Conservation (phyloP, 2,888 invertebrate genomes). For the Sinelater perroti region DNA sequence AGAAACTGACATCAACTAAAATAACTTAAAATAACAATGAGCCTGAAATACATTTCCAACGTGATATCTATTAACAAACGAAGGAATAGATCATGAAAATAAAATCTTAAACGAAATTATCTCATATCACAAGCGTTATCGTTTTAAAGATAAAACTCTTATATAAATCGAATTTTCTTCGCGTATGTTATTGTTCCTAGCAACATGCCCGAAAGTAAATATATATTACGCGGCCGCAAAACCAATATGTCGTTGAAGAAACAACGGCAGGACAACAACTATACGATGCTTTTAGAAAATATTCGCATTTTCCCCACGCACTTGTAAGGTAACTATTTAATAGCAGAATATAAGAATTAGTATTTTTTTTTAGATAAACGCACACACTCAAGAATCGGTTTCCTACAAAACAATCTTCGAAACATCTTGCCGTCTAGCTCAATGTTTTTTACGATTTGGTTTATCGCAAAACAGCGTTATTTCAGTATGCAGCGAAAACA, state of each 20-base stretch:
- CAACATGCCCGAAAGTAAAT: background rate
- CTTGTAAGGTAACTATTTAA: too few species aligned
- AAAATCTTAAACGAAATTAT: too few species aligned
- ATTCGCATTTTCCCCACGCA: slow-evolving; percentile 7
- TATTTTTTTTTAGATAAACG: slow-evolving; percentile 43
- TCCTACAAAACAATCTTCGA: slow-evolving; percentile 42
- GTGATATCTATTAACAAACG: too few species aligned
- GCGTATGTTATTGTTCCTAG: too few species aligned
- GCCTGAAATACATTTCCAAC: too few species aligned
- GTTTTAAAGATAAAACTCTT: too few species aligned
- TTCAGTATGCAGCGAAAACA: slow-evolving; percentile 47
- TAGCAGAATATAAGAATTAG: too few species aligned
- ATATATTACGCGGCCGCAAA: slow-evolving; percentile 18
- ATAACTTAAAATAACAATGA: too few species aligned
- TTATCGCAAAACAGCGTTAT: slow-evolving; percentile 40
- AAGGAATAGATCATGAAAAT: too few species aligned
- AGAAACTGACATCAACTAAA: too few species aligned
- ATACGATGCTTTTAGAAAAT: background rate
- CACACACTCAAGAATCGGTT: slow-evolving; percentile 39
- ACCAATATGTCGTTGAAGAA: background rate
- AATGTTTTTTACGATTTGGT: slow-evolving; percentile 40
- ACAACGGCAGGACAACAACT: slow-evolving; percentile 15
- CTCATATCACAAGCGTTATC: too few species aligned
- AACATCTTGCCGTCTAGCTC: slow-evolving; percentile 43
- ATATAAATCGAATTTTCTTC: too few species aligned